Evolutionary conservation across 2,888 invertebrate genomes (phyloP).

Genomic region (Yponomeuta evonymella): DNA sequence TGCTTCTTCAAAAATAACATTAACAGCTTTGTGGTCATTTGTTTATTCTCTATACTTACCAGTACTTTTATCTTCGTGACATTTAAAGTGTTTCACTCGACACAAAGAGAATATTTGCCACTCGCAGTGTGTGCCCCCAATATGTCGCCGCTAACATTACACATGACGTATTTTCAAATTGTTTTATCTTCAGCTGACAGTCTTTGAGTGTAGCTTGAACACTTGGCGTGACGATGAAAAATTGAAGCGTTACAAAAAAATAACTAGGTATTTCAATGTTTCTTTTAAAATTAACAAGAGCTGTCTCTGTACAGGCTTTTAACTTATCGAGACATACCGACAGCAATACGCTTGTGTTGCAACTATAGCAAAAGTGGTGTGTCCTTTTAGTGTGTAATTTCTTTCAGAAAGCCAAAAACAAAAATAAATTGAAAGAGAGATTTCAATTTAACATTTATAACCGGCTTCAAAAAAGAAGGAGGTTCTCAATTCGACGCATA

Average conservation of each 20-base stretch:
- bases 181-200: conserved; percentile 44
- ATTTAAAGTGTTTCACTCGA: conserved; percentile 38
- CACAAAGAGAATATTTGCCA: conserved; percentile 33
- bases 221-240: conserved; percentile 11
- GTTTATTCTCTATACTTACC: conserved; percentile 26
- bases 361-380: background rate
- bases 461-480: no score
- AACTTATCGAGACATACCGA: background rate
- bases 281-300: background rate
- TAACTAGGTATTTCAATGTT: background rate
- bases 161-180: conserved; percentile 17
- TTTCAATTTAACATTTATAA: no score
- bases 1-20: conserved; percentile 22
- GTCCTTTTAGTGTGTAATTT: background rate
- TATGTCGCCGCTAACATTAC: conserved; percentile 28
- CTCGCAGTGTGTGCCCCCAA: conserved; percentile 35
- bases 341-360: background rate
- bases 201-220: conserved; percentile 14
- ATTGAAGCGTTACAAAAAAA: background rate
- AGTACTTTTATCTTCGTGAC: conserved; percentile 30
- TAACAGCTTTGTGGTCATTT: conserved; percentile 29
- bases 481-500: no score
- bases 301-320: background rate
- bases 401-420: background rate
- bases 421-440: no score